phyloP scores from a whole-genome alignment of 2,113 vertebrate genomes.

The Rhineura floridana region DNA sequence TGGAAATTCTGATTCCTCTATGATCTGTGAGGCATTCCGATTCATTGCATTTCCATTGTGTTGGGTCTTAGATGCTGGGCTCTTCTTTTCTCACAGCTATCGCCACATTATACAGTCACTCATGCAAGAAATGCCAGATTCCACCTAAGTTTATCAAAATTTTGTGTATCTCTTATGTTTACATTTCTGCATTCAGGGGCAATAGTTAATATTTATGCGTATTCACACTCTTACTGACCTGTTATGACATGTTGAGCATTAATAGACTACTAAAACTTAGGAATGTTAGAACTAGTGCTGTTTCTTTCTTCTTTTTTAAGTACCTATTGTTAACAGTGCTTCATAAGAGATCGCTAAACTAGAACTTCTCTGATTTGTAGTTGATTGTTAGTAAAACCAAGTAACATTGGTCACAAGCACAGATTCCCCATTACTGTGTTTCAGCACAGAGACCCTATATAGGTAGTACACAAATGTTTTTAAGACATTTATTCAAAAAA shows the following conservation, averaged over 20 bases:
- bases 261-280: conserved; percentile 61
- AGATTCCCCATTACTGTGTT: not conserved
- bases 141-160: conserved; percentile 87
- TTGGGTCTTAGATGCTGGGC: conserved; percentile 87
- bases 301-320: conserved; percentile 58
- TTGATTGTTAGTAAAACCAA: not conserved
- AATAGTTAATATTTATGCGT: conserved; percentile 75
- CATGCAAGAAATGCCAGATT: conserved; percentile 95
- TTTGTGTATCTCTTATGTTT: conserved; percentile 80
- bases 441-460: not conserved
- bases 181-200: conserved; percentile 75
- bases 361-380: not conserved
- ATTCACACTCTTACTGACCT: conserved; percentile 71
- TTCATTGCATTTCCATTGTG: conserved; percentile 98
- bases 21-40: conserved; percentile 99
- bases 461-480: not conserved
- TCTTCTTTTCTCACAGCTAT: conserved; percentile 90
- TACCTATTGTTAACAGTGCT: conserved; percentile 23
- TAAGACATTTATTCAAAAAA: not conserved
- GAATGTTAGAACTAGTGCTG: conserved; percentile 56
- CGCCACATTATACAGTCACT: conserved; percentile 91
- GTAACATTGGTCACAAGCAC: not conserved
- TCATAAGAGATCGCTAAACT: not conserved
- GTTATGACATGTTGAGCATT: conserved; percentile 68
- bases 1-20: conserved; percentile 99